Evolutionary conservation across 2,113 vertebrate genomes (phyloP).

Genomic region (Xenopus borealis): DNA sequence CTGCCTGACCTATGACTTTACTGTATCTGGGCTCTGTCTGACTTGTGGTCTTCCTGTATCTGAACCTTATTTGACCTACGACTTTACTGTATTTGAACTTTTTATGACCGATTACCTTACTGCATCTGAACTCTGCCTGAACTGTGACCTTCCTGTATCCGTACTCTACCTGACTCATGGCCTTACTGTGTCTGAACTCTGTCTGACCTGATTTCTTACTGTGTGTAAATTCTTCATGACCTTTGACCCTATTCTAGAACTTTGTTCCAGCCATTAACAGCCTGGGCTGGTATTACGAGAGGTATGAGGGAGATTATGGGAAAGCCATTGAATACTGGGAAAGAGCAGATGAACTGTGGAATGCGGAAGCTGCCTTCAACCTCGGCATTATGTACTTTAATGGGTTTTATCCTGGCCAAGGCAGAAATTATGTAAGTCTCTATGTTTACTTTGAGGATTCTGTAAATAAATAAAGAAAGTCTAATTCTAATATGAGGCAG

Average conservation of each 20-base stretch:
- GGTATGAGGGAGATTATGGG: conserved; percentile 60
- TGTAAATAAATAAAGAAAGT: no score
- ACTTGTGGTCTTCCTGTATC: not conserved
- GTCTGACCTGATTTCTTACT: not conserved
- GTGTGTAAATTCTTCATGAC: not conserved
- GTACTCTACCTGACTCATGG: no score
- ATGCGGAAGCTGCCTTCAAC: conserved; percentile 70
- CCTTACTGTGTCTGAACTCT: not conserved
- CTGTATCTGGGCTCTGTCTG: not conserved
- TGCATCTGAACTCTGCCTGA: no score
- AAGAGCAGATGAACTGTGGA: conserved; percentile 58
- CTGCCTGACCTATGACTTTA: not conserved
- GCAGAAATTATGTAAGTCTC: conserved; percentile 51
- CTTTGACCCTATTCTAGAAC: conserved; percentile 50
- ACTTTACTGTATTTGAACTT: not conserved
- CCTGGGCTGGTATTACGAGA: conserved; percentile 74
- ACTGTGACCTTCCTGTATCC: not conserved
- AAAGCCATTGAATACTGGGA: conserved; percentile 69
- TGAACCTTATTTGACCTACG: not conserved
- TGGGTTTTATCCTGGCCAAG: conserved; percentile 67
- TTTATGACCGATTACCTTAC: no score
- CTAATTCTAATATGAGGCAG: no score
- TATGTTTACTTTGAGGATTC: not conserved
- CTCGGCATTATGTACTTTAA: conserved; percentile 65
- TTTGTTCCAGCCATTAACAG: conserved; percentile 70